Conservation (phyloP, 2,797 vertebrate species). For the Gymnopithys bicolor region DNA sequence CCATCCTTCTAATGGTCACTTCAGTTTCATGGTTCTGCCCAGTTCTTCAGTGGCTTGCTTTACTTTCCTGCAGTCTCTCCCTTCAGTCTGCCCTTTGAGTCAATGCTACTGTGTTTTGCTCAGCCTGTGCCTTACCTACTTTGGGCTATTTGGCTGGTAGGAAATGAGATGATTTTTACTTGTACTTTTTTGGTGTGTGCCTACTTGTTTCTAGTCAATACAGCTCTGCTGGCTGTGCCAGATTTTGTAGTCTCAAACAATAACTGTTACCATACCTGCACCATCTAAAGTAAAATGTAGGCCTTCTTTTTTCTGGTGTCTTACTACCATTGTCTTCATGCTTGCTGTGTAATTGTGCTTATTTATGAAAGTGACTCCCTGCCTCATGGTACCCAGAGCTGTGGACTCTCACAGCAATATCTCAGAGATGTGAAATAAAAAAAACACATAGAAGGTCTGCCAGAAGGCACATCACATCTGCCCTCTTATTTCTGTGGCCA, state of each 20-base stretch:
- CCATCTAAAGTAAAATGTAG: background rate
- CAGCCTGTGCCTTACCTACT: background rate
- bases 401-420: background rate
- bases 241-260: background rate
- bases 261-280: background rate
- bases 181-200: background rate
- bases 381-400: background rate
- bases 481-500: background rate
- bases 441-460: background rate
- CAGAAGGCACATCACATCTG: background rate
- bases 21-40: background rate
- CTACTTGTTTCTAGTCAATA: background rate
- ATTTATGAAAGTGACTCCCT: background rate
- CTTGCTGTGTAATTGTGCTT: background rate
- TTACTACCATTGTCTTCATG: background rate
- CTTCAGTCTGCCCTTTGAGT: background rate
- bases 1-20: background rate
- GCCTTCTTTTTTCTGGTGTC: background rate
- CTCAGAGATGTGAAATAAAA: background rate
- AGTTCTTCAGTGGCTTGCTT: background rate
- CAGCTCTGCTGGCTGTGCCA: background rate
- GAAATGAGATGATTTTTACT: background rate
- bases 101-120: constrained; percentile 8
- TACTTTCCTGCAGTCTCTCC: background rate
- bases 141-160: background rate